phyloP scores from a whole-genome alignment of 2,888 invertebrate genomes.

The Drosophila meridiana region DNA sequence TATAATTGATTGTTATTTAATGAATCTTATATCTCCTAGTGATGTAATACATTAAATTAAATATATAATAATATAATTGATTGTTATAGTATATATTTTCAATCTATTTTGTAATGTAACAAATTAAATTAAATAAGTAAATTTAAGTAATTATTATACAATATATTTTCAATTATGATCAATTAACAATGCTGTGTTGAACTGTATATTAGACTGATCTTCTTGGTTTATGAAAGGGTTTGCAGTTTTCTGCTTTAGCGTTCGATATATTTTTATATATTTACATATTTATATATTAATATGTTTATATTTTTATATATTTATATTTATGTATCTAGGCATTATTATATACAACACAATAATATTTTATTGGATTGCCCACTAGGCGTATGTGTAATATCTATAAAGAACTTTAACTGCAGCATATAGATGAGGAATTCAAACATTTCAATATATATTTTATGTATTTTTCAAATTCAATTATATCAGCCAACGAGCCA shows the following conservation, averaged over 20 bases:
- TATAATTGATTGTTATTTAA: neutral
- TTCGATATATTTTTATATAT: neutral
- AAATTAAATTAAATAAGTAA: too few relatives aligned
- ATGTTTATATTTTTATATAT: too few relatives aligned
- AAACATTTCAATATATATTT: neutral
- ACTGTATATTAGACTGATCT: neutral
- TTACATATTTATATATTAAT: neutral
- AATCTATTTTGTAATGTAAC: too few relatives aligned
- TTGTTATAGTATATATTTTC: too few relatives aligned
- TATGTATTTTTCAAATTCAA: neutral
- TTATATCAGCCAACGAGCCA: neutral
- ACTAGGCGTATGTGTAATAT: constrained; percentile 5
- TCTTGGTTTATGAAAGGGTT: too few relatives aligned
- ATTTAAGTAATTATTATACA: too few relatives aligned
- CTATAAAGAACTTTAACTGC: neutral
- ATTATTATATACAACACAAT: neutral
- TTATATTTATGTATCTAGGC: neutral
- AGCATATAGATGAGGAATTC: neutral
- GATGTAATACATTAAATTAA: neutral
- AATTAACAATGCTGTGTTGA: neutral
- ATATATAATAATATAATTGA: too few relatives aligned
- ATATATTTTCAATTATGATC: neutral
- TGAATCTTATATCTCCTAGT: too few relatives aligned
- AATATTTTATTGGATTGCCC: neutral
- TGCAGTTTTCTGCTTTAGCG: too few relatives aligned